Evolutionary conservation across 2,888 invertebrate species (phyloP).

Genomic region (Polydrusus pterygomalis): DNA sequence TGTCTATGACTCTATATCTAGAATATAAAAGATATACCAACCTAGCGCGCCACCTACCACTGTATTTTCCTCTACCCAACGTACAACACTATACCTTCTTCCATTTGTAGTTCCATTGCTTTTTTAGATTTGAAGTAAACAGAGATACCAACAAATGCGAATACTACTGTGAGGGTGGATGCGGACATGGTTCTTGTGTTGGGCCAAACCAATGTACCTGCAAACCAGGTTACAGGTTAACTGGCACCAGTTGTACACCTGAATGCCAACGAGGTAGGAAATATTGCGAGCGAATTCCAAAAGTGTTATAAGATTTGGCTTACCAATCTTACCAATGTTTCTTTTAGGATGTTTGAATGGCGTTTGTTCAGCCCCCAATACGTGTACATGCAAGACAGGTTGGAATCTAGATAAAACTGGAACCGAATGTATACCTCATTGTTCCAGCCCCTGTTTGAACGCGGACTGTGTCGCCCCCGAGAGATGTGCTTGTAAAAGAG

Average conservation of each 20-base stretch:
- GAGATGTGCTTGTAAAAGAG: slow-evolving; percentile 70
- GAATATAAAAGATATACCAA: too few relatives aligned
- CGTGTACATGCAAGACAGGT: slow-evolving; percentile 73
- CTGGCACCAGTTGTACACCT: slow-evolving; percentile 66
- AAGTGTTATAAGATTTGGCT: too few relatives aligned
- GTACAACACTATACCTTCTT: too few relatives aligned
- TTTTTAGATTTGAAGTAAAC: slow-evolving; percentile 72
- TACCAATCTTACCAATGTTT: background rate
- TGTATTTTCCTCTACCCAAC: too few relatives aligned
- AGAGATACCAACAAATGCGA: slow-evolving; percentile 65
- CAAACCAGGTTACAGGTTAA: slow-evolving; percentile 68
- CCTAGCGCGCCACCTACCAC: too few relatives aligned
- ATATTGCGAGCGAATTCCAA: too few relatives aligned
- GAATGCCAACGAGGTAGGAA: slow-evolving; percentile 67
- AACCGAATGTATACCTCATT: slow-evolving; percentile 69
- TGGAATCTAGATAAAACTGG: slow-evolving; percentile 63
- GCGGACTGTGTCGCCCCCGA: slow-evolving; percentile 70
- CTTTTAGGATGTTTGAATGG: slow-evolving; percentile 72
- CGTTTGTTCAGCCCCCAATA: slow-evolving; percentile 73
- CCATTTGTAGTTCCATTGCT: background rate
- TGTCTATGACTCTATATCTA: too few relatives aligned
- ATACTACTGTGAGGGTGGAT: slow-evolving; percentile 69
- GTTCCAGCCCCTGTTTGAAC: slow-evolving; percentile 75
- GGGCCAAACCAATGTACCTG: slow-evolving; percentile 74
- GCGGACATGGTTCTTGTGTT: slow-evolving; percentile 71